Evolutionary conservation across 2,888 invertebrate genomes (phyloP).

Genomic region (Trileptium ribeirensis): DNA sequence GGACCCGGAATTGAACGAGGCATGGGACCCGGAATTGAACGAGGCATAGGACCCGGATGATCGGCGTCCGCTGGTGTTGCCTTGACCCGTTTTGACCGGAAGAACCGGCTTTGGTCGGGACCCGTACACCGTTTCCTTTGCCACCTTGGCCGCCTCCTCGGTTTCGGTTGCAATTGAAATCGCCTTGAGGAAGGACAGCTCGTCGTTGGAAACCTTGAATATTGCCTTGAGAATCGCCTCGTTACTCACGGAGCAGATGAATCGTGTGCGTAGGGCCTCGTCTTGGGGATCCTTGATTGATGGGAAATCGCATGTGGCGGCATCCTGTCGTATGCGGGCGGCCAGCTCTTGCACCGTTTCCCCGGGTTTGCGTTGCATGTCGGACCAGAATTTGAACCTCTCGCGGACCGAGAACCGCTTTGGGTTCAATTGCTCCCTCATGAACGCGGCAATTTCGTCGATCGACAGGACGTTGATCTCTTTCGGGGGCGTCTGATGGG

Average conservation of each 20-base stretch:
- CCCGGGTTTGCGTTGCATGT: slow-evolving; percentile 27
- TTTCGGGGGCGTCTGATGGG: no score
- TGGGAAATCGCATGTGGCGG: slow-evolving; percentile 30
- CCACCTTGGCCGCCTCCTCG: neutral
- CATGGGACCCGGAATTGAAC: no score
- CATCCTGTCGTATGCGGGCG: slow-evolving; percentile 31
- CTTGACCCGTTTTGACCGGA: neutral
- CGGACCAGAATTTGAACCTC: slow-evolving; percentile 31
- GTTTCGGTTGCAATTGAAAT: neutral
- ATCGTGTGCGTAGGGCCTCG: slow-evolving; percentile 34
- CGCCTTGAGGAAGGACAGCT: neutral
- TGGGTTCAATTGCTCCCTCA: neutral
- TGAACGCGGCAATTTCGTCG: no score
- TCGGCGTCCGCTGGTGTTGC: neutral
- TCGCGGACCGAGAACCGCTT: slow-evolving; percentile 11
- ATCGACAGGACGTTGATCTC: no score
- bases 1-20: neutral
- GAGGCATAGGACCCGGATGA: neutral
- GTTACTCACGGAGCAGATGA: slow-evolving; percentile 31
- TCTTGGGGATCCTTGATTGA: slow-evolving; percentile 34
- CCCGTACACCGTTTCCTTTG: neutral
- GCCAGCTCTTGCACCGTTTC: slow-evolving; percentile 31
- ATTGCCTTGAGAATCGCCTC: slow-evolving; percentile 32
- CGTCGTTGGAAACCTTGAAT: slow-evolving; percentile 32
- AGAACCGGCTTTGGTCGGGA: neutral